Conservation (phyloP, 2,797 vertebrate species). For the Pseudomugil tenellus region DNA sequence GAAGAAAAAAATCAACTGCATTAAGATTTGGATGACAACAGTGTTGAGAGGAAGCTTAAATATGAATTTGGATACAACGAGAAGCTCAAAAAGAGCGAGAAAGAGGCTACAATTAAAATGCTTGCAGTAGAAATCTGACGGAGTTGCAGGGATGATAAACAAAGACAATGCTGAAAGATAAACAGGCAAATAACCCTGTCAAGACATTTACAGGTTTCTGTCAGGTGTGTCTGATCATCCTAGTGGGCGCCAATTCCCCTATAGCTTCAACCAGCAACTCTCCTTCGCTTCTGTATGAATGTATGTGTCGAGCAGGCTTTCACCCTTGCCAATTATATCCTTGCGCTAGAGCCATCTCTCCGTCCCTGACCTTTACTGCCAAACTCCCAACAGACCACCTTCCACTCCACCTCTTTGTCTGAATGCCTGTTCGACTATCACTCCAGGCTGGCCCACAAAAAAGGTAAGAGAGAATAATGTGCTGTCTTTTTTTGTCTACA, state of each 20-base stretch:
- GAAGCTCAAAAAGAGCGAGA: slow-evolving; percentile 4
- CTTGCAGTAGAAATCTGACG: slow-evolving; percentile 13
- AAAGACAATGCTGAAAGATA: slow-evolving; percentile 45
- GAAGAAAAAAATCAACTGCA: slow-evolving; percentile 36
- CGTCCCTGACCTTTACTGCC: slow-evolving; percentile 74
- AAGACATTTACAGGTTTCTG: slow-evolving; percentile 54
- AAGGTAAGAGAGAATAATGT: slow-evolving; percentile 9
- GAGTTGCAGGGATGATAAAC: slow-evolving; percentile 13
- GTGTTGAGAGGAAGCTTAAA: slow-evolving; percentile 42
- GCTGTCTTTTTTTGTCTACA: slow-evolving; percentile 12
- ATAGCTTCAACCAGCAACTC: slow-evolving; percentile 32
- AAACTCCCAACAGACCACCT: slow-evolving; percentile 58
- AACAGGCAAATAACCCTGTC: slow-evolving; percentile 57
- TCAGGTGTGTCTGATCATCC: slow-evolving; percentile 40
- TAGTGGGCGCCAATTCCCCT: slow-evolving; percentile 32
- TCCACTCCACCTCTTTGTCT: slow-evolving; percentile 56
- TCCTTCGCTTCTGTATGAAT: slow-evolving; percentile 19
- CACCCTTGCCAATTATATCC: slow-evolving; percentile 74
- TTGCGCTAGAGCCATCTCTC: slow-evolving; percentile 67
- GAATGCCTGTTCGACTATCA: slow-evolving; percentile 55
- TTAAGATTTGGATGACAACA: slow-evolving; percentile 57
- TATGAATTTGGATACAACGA: slow-evolving; percentile 64
- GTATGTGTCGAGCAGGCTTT: slow-evolving; percentile 51
- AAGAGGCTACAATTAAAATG: neutral
- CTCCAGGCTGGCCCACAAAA: slow-evolving; percentile 36